phyloP scores from a whole-genome alignment of 2,797 vertebrate genomes.

The Syngnathus acus region DNA sequence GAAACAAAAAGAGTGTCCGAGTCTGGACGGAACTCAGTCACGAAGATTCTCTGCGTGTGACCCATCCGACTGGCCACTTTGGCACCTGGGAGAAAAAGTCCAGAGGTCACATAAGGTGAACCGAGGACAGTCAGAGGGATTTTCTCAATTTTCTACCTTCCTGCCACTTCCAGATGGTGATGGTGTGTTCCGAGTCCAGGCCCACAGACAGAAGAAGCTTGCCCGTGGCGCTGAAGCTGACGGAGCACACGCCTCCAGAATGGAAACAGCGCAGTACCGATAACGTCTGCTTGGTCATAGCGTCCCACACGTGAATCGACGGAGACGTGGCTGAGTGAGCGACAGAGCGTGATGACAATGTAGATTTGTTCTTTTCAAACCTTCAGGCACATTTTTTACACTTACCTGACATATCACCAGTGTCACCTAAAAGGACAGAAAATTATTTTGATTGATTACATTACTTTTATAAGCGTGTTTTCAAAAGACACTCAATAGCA shows the following conservation, averaged over 20 bases:
- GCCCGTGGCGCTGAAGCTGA: slow-evolving; percentile 97
- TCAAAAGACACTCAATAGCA: background rate
- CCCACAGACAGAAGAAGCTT: slow-evolving; percentile 91
- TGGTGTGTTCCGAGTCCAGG: slow-evolving; percentile 87
- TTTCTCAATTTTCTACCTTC: slow-evolving; percentile 76
- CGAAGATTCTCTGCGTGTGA: slow-evolving; percentile 93
- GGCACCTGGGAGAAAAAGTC: slow-evolving; percentile 72
- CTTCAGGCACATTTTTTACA: background rate
- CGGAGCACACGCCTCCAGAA: slow-evolving; percentile 86
- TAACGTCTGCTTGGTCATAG: slow-evolving; percentile 90
- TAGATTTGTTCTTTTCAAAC: background rate
- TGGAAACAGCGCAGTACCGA: slow-evolving; percentile 92
- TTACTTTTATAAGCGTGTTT: background rate
- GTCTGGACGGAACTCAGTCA: slow-evolving; percentile 96
- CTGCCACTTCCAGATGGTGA: slow-evolving; percentile 99
- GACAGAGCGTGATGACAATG: background rate
- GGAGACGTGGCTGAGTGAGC: slow-evolving; percentile 82
- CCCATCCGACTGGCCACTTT: slow-evolving; percentile 88
- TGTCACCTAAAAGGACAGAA: slow-evolving; percentile 80
- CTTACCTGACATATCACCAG: slow-evolving; percentile 97
- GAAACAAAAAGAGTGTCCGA: slow-evolving; percentile 98
- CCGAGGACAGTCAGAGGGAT: background rate
- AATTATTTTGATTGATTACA: slow-evolving; percentile 14
- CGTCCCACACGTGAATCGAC: slow-evolving; percentile 95
- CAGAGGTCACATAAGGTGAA: background rate